Percentiles rank a stretch among this genome's conserved stretches.
phyloP scores from a whole-genome alignment of 2,113 vertebrate genomes.

The Xenus cinereus region DNA sequence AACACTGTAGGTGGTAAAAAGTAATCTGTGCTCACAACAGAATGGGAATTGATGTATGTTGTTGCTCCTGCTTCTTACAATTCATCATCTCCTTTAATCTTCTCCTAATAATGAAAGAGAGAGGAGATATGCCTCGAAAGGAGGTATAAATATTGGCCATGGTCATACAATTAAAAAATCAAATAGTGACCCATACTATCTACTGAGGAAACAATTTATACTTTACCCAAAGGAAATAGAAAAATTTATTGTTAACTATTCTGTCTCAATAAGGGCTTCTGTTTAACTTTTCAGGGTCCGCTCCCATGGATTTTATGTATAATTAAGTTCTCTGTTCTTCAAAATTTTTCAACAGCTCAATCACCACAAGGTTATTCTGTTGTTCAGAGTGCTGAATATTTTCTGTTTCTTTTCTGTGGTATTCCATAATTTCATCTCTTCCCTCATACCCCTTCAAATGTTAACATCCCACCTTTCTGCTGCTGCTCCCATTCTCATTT shows the following conservation, averaged over 20 bases:
- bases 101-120: neutral
- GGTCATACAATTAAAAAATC: slow-evolving; percentile 15
- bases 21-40: slow-evolving; percentile 46
- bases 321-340: neutral
- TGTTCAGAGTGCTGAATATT: neutral
- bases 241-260: neutral
- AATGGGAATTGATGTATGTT: slow-evolving; percentile 29
- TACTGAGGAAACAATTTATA: slow-evolving; percentile 24
- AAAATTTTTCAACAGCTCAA: neutral
- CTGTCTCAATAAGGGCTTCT: neutral
- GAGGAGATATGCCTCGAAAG: neutral
- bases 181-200: neutral
- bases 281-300: neutral
- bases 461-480: neutral
- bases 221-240: neutral
- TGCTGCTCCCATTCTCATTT: neutral
- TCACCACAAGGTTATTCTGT: neutral
- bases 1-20: slow-evolving; percentile 55
- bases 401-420: neutral
- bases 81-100: slow-evolving; percentile 21
- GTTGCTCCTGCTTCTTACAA: neutral
- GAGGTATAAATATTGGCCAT: neutral
- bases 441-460: neutral
- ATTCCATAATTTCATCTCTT: neutral
- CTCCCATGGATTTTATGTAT: neutral